Conservation (phyloP, 2,888 invertebrate genomes). For the Dimorphilus gyrociliatus region DNA sequence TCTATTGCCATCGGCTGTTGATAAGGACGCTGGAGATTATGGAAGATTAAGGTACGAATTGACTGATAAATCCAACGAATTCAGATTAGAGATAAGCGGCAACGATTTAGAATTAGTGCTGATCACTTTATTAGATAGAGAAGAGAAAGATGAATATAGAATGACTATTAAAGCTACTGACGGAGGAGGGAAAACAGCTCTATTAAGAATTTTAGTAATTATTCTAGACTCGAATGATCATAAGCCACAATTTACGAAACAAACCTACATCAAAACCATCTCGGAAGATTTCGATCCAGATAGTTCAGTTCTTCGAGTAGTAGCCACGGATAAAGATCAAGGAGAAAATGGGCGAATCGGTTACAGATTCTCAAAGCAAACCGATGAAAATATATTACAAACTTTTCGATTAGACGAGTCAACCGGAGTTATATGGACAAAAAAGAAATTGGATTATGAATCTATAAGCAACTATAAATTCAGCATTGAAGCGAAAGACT, state of each 20-base stretch:
- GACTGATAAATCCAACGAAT: not conserved
- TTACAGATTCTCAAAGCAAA: too few relatives aligned
- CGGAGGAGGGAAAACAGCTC: too few relatives aligned
- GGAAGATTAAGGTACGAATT: conserved; percentile 4
- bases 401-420: conserved; percentile 1
- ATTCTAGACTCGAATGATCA: too few relatives aligned
- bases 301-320: too few relatives aligned
- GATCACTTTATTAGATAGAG: conserved; percentile 17
- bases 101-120: conserved; percentile 20
- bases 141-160: conserved; percentile 14
- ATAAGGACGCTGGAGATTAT: conserved; percentile 4
- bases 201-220: too few relatives aligned
- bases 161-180: conserved; percentile 19
- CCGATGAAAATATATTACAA: too few relatives aligned
- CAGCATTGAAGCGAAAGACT: conserved; percentile 4
- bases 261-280: too few relatives aligned
- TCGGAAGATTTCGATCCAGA: too few relatives aligned
- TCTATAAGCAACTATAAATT: conserved; percentile 4
- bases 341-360: too few relatives aligned
- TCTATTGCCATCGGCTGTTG: conserved; percentile 4
- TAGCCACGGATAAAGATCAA: too few relatives aligned
- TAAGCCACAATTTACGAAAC: too few relatives aligned
- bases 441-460: conserved; percentile 4
- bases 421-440: conserved; percentile 3
- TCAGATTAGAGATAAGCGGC: conserved; percentile 3